Evolutionary conservation across 2,888 invertebrate genomes (phyloP).

Genomic region (Ichneumoninae sp.): DNA sequence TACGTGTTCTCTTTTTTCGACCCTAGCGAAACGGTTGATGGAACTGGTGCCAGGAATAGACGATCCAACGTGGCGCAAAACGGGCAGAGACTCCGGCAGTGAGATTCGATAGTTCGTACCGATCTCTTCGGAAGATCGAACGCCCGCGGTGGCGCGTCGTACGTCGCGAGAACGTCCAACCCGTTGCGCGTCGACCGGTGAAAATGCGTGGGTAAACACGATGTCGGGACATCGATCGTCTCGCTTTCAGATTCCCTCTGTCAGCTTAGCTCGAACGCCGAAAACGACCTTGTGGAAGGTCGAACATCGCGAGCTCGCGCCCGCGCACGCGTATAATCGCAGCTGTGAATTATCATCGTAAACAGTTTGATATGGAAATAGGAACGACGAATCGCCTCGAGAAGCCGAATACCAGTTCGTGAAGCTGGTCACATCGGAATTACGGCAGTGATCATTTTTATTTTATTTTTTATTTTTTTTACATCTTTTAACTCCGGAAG

Average conservation of each 20-base stretch:
- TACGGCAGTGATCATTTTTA: not conserved
- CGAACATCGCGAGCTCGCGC: constrained; percentile 66
- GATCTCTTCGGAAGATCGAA: constrained; percentile 34
- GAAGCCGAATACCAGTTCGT: not conserved
- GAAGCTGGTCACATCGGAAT: constrained; percentile 16
- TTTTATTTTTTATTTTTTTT: not conserved
- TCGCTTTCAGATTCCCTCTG: constrained; percentile 49
- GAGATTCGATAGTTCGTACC: constrained; percentile 19
- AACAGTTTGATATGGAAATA: constrained; percentile 18
- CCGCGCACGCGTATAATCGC: constrained; percentile 7
- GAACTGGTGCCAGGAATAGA: constrained; percentile 21
- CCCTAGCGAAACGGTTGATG: not conserved
- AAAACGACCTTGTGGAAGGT: constrained; percentile 74
- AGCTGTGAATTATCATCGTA: constrained; percentile 7
- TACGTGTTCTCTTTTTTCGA: not conserved
- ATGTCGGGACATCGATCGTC: constrained; percentile 37
- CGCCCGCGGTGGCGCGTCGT: constrained; percentile 27
- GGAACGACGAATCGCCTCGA: constrained; percentile 1
- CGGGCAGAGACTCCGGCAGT: constrained; percentile 7
- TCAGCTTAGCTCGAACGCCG: not conserved
- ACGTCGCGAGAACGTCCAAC: constrained; percentile 16
- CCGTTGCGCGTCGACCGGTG: constrained; percentile 60
- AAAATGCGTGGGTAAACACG: constrained; percentile 65
- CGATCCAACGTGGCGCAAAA: constrained; percentile 8
- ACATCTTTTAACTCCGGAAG: too few species aligned